phyloP scores from a whole-genome alignment of 2,888 invertebrate species.

The Spicauda simplicius region DNA sequence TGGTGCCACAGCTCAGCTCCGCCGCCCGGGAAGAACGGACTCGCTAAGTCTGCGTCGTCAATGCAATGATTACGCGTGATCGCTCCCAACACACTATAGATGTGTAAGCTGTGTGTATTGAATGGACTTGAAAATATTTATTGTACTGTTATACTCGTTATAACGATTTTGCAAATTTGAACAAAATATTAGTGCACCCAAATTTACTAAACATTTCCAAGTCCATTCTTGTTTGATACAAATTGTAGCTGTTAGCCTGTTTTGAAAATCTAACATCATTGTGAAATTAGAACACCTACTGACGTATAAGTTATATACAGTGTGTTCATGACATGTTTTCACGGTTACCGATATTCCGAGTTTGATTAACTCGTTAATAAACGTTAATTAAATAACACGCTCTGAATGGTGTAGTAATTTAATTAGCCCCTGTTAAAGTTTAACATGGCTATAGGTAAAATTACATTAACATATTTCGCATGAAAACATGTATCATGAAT shows the following conservation, averaged over 20 bases:
- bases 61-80: conserved; percentile 44
- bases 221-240: conserved; percentile 12
- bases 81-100: conserved; percentile 36
- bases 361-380: conserved; percentile 13
- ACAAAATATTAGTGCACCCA: too few species aligned
- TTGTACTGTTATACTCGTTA: too few species aligned
- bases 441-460: conserved; percentile 18
- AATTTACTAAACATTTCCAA: conserved; percentile 11
- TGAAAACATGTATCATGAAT: conserved; percentile 71
- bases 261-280: conserved; percentile 40
- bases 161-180: too few species aligned
- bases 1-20: conserved; percentile 98
- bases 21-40: conserved; percentile 95
- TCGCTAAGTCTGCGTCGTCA: conserved; percentile 92
- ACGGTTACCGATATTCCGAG: conserved; percentile 39
- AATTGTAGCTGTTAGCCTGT: conserved; percentile 31
- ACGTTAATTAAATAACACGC: conserved; percentile 3
- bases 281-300: conserved; percentile 55
- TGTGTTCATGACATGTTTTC: conserved; percentile 71
- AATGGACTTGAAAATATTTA: conserved; percentile 19
- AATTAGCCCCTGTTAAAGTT: conserved; percentile 19
- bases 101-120: conserved; percentile 19
- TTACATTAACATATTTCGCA: conserved; percentile 50
- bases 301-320: conserved; percentile 68
- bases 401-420: conserved; percentile 10